Evolutionary conservation across 1,140 invertebrate species (phyloP), one percentile per base, ranked within the genome.

Genomic region (Sinonovacula constricta): DNA sequence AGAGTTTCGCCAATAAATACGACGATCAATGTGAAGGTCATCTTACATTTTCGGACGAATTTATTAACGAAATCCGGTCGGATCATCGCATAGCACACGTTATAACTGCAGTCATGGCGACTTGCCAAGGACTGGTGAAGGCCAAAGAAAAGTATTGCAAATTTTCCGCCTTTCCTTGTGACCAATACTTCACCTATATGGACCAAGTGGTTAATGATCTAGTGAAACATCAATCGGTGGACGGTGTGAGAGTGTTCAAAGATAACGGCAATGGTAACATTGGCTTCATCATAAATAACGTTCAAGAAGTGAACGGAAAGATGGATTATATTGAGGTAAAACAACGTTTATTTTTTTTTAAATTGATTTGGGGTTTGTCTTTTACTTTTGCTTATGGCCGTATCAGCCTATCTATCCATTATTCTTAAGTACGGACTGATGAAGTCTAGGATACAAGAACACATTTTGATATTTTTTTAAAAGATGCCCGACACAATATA

Each of bases 211-310:
- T 79, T 0, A 31, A 57, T 0, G 7, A 57, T 15, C 81, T 86
- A 12, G 45, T 53, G 26, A 45, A 82, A 26, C 12, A 18, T 5
- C 22, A 24, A 4, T 53, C 22, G 31, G 59, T 39, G n/a, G 31
- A 33, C 7, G 30, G 28, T 1, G 70, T 70, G n/a, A 26, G 57
- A 7, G 68, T 88, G 3, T 89, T 89, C 59, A 81, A 86, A 45
- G 65, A 82, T 12, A 69, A 85, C 39, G 80, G 88, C 26, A 89
- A 89, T 74, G 88, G 88, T 12, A 80, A 81, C 39, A 77, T 87
- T 33, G 86, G 87, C 3, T 89, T 87, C 65, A 74, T 77, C 14
- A 79, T 89, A 28, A 83, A 82, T 28, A 88, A 84, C 49, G 78
- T 89, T 22, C 83, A 85, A n/a, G n/a, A n/a, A n/a, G n/a, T n/a